Conservation (phyloP, 2,113 vertebrate species). For the Ranitomeya imitator region DNA sequence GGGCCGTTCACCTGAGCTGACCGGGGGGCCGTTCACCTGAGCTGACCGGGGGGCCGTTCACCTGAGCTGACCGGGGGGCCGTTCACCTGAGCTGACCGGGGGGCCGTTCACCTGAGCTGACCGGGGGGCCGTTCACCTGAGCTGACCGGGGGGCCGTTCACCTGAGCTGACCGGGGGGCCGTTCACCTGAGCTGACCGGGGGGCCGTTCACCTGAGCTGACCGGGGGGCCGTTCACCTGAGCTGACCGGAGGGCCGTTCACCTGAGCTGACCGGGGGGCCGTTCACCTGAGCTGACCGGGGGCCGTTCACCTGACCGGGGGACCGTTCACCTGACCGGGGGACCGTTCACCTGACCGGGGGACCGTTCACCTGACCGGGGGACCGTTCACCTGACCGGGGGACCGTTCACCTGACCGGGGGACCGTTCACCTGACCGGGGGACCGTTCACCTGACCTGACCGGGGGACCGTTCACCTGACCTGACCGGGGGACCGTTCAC, state of each 20-base stretch:
- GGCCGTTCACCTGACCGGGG: neutral
- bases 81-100: neutral
- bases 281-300: neutral
- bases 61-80: neutral
- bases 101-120: neutral
- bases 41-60: neutral
- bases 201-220: neutral
- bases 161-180: neutral
- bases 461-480: neutral
- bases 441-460: slow-evolving; percentile 1
- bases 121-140: neutral
- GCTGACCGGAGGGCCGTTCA: neutral
- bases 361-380: neutral
- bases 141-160: neutral
- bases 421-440: neutral
- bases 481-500: neutral
- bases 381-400: neutral
- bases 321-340: neutral
- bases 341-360: neutral
- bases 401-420: neutral
- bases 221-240: neutral
- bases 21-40: neutral
- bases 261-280: neutral
- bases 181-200: neutral
- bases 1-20: neutral